phyloP scores from a whole-genome alignment of 1,140 invertebrate species.

The Trigoniulus corallinus region DNA sequence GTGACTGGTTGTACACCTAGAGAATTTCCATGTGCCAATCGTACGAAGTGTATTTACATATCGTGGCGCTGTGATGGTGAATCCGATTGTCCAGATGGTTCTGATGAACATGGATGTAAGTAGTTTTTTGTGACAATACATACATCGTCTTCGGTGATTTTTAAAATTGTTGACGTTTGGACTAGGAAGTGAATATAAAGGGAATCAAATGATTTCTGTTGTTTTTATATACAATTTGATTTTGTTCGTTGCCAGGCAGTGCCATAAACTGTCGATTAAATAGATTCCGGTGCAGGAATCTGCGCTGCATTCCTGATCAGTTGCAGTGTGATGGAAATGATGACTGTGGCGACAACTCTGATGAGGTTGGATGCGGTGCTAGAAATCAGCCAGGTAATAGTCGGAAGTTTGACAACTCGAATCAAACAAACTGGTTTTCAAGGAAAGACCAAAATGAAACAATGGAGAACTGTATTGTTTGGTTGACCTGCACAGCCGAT shows the following conservation, averaged over 20 bases:
- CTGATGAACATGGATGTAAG: slow-evolving; percentile 42
- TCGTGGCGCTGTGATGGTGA: slow-evolving; percentile 56
- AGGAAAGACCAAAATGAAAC: too few species aligned
- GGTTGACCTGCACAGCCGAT: too few species aligned
- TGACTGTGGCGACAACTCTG: slow-evolving; percentile 21
- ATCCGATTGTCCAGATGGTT: slow-evolving; percentile 51
- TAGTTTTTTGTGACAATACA: too few species aligned
- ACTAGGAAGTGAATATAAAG: too few species aligned
- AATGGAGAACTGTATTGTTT: too few species aligned
- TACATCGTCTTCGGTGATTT: too few species aligned
- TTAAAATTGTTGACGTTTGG: too few species aligned
- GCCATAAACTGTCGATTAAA: slow-evolving; percentile 34
- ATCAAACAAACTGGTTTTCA: not conserved
- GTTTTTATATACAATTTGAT: too few species aligned
- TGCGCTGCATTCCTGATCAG: slow-evolving; percentile 37
- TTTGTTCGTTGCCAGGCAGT: not conserved
- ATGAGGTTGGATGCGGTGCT: slow-evolving; percentile 16
- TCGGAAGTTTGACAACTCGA: not conserved
- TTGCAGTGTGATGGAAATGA: slow-evolving; percentile 25
- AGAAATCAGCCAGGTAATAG: too few species aligned
- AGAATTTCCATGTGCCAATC: slow-evolving; percentile 72
- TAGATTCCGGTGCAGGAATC: slow-evolving; percentile 44
- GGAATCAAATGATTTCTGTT: too few species aligned
- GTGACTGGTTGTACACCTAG: slow-evolving; percentile 25
- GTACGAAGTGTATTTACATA: slow-evolving; percentile 66